phyloP scores from a whole-genome alignment of 2,797 vertebrate genomes.

The Pogonophryne albipinna region DNA sequence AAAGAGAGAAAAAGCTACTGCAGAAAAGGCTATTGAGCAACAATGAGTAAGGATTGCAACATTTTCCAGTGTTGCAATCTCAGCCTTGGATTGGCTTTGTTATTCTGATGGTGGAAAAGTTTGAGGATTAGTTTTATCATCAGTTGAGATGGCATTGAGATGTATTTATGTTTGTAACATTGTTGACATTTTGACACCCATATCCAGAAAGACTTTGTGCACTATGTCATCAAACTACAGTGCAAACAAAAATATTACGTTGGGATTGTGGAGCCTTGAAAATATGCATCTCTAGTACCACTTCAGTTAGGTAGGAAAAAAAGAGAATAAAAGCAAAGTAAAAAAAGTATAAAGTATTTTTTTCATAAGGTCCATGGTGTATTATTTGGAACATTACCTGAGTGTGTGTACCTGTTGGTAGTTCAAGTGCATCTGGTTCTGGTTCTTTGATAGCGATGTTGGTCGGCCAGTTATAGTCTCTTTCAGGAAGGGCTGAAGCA shows the following conservation, averaged over 20 bases:
- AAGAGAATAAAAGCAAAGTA: background rate
- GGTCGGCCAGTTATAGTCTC: background rate
- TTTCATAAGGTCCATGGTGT: background rate
- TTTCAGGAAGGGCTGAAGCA: background rate
- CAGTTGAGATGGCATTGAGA: background rate
- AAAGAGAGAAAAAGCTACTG: conserved; percentile 4
- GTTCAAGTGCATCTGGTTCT: background rate
- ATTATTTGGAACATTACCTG: background rate
- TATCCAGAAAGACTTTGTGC: background rate
- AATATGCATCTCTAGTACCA: background rate
- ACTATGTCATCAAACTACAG: background rate
- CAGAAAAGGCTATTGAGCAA: background rate
- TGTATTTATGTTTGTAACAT: no score
- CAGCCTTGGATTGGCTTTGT: background rate
- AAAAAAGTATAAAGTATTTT: background rate
- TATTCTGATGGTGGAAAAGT: background rate
- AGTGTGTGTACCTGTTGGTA: background rate
- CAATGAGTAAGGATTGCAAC: conserved; percentile 8
- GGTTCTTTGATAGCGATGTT: background rate
- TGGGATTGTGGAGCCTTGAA: background rate
- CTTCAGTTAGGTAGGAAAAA: background rate
- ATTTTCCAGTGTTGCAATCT: conserved; percentile 8
- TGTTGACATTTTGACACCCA: background rate
- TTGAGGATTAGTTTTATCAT: background rate
- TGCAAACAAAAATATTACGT: background rate